Percentiles rank a stretch among this genome's conserved stretches.
Conservation (phyloP, 2,888 invertebrate genomes). For the Glaucopsyche alexis region DNA sequence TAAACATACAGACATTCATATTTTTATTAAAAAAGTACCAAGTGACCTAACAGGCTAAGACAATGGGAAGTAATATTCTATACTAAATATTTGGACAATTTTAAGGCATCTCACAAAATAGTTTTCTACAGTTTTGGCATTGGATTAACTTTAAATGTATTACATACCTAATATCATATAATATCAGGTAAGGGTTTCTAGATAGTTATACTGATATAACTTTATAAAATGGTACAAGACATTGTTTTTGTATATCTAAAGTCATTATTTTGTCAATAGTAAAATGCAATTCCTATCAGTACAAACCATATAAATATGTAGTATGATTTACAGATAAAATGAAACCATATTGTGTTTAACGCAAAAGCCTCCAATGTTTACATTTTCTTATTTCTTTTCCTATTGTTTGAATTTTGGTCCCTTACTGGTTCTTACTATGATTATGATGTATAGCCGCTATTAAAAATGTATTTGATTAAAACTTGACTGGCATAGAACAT, state of each 20-base stretch:
- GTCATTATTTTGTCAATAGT: neutral
- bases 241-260: neutral
- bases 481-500: no score
- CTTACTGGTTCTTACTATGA: neutral
- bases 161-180: neutral
- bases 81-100: constrained; percentile 12
- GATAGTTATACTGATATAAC: neutral
- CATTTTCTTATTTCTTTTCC: neutral
- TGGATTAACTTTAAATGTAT: neutral
- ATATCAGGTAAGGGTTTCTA: neutral
- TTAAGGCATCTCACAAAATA: constrained; percentile 5
- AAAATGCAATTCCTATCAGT: neutral
- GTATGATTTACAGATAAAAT: neutral
- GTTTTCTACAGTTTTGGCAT: neutral
- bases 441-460: neutral
- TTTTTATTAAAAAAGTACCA: neutral
- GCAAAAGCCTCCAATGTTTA: neutral
- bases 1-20: no score
- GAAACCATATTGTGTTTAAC: neutral
- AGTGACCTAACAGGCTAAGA: neutral
- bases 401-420: neutral
- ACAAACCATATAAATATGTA: neutral
- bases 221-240: neutral
- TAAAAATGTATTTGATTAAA: no score
- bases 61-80: neutral